Evolutionary conservation across 1,140 invertebrate species (phyloP).

Genomic region (Lineus longissimus): DNA sequence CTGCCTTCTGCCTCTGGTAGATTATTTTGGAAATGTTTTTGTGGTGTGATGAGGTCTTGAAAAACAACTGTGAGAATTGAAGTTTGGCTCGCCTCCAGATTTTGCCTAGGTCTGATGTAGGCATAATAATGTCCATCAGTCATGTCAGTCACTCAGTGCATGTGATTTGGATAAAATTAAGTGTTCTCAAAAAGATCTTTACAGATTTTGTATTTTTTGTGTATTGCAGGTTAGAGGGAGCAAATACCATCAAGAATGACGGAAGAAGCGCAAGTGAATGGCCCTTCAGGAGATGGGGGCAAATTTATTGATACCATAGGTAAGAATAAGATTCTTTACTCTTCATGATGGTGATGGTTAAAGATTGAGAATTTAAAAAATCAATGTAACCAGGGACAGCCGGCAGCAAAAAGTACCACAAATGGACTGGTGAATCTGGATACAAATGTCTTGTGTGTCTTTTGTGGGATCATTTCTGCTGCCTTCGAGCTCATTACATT

Average conservation of each 20-base stretch:
- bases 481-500: neutral
- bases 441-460: neutral
- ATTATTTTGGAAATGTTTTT: no score
- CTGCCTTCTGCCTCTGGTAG: no score
- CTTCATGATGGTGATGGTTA: neutral
- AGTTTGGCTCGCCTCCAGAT: no score
- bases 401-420: neutral
- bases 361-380: neutral
- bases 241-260: neutral
- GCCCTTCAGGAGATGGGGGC: slow-evolving; percentile 40
- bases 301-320: slow-evolving; percentile 44
- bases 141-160: no score
- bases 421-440: neutral
- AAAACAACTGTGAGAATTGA: no score
- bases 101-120: no score
- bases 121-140: no score
- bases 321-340: slow-evolving; percentile 20
- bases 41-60: no score
- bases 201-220: neutral
- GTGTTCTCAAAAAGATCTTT: no score
- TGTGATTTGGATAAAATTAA: no score
- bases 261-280: slow-evolving; percentile 36
- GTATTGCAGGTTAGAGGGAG: neutral
- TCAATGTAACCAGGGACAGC: neutral
- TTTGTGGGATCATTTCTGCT: neutral